These are phyloP conservation scores for Periophthalmus magnuspinnatus DNA, from an alignment of 2,797 vertebrate species.

Conservation along the genomic window DNA sequence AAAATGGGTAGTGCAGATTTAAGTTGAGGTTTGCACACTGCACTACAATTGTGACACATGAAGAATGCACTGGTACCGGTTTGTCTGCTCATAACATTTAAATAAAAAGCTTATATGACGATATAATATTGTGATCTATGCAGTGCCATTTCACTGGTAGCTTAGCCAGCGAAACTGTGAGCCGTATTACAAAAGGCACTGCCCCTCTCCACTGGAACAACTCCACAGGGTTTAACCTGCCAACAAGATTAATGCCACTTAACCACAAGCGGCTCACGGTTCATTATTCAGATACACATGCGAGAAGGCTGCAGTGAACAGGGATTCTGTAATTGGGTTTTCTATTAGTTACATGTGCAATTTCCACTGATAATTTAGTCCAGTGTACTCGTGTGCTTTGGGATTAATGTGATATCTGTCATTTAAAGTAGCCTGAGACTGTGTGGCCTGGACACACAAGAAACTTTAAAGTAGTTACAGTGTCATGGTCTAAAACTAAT, in stretches of 20 bases:
- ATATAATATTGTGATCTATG: conserved; percentile 20
- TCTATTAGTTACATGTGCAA: background rate
- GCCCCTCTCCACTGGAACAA: conserved; percentile 30
- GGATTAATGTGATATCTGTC: background rate
- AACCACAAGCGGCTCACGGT: conserved; percentile 19
- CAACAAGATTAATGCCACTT: conserved; percentile 56
- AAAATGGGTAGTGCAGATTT: background rate
- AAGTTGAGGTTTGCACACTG: background rate
- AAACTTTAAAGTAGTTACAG: too few species aligned
- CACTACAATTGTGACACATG: background rate
- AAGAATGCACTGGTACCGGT: background rate
- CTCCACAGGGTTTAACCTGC: conserved; percentile 36
- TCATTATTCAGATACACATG: conserved; percentile 40
- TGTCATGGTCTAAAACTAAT: background rate
- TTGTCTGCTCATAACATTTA: background rate
- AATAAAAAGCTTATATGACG: background rate
- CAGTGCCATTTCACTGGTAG: conserved; percentile 33
- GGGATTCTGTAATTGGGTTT: conserved; percentile 22
- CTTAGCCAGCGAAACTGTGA: conserved; percentile 27
- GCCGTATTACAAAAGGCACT: conserved; percentile 22
- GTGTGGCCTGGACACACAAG: background rate
- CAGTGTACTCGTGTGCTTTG: background rate
- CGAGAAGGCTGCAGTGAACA: conserved; percentile 13
- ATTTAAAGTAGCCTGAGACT: background rate
- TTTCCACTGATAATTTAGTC: background rate